Base-by-base conservation (phyloP, 2,888 invertebrate genomes). In the Polyommatus icarus region DNA sequence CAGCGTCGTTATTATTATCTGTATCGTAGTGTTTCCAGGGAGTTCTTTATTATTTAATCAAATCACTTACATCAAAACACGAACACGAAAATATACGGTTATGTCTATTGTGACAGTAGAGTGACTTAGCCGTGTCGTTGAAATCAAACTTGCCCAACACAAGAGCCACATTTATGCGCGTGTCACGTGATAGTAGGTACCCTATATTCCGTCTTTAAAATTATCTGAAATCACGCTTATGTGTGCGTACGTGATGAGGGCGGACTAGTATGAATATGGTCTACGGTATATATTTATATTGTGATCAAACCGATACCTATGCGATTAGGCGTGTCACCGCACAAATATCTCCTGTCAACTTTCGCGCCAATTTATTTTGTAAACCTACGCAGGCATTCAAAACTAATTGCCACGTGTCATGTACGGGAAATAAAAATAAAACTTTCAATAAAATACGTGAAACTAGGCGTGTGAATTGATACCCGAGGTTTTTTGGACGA, bases 301-400 rank as follows among this genome's bases (percentile, higher is more conserved):
- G 46, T 46, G 10, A 72, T 40, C 40, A 72, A n/a, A 40, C 71
- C 20, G 36, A 71, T 32, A 32, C 71, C 36, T 32, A 71, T n/a
- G 72, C 72, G 40, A 72, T 72, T 72, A 72, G 40, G 72, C 40
- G 36, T 72, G 72, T 72, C 72, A 72, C n/a, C 72, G 72, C 40
- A 40, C 36, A n/a, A 20, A 72, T 67, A 32, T 67, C 29, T 29
- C n/a, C 20, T n/a, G 72, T 20, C 72, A 72, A 40, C 36, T 72
- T 72, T 20, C 40, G 72, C 20, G 40, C 36, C 72, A 72, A 72
- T 20, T 72, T 72, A 40, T 72, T 72, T 40, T 40, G 72, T 29
- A 67, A 67, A 67, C 32, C 67, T 32, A 32, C 67, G 29, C 67
- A 18, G 67, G 29, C 29, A 67, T 67, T 67, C 32, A 67, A 67